Base-by-base conservation (phyloP, 2,797 vertebrate genomes). In the Coccyzus lansbergi region DNA sequence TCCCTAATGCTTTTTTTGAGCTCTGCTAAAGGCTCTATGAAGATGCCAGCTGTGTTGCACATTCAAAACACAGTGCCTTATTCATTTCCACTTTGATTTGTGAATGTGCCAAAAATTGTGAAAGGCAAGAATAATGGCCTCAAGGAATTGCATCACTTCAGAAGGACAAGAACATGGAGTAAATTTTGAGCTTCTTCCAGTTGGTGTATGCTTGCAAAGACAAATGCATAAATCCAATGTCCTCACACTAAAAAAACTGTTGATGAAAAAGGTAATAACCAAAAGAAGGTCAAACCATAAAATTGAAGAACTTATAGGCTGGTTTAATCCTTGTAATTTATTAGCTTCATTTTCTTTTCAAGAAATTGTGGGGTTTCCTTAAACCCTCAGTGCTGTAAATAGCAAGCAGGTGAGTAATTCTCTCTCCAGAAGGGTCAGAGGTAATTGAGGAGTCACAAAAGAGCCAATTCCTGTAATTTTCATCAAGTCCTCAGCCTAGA, bases 281-380 rank as follows among this genome's bases (percentile, higher is more conserved):
- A 76, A 91, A 94, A 95, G 93, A 94, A 93, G 84, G 92, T 92
- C 84, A 91, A 95, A 95, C 85, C 63, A 88, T 72, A 63, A 94
- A 88, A 83, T 52, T 70, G 62, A 59, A 74, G 40, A 83, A 75
- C 20, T 69, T 69, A 42, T 29, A 65, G 59, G 18, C 59, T 85
- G 22, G n/a, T 86, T 68, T 82, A 83, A 83, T 88, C 34, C 3
- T 3, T 52, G 20, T 62, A 79, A 90, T 90, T 95, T 90, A 95
- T 78, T 81, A 38, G 29, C 33, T 92, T 75, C 59, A 67, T 93
- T 93, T 94, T 92, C 68, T 91, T 71, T 65, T 33, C 31, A 65
- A 78, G 72, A 8, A 83, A 12, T 36, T 89, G 46, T 40, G 62
- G 29, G 42, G 26, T 78, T 95, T 87, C 42, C 82, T 90, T 68